A percentile compares a stretch with the other conserved stretches of the same genome.
These are phyloP conservation scores for Pyrrhosoma nymphula DNA, from an alignment of 2,888 invertebrate genomes.

Conservation along the genomic window DNA sequence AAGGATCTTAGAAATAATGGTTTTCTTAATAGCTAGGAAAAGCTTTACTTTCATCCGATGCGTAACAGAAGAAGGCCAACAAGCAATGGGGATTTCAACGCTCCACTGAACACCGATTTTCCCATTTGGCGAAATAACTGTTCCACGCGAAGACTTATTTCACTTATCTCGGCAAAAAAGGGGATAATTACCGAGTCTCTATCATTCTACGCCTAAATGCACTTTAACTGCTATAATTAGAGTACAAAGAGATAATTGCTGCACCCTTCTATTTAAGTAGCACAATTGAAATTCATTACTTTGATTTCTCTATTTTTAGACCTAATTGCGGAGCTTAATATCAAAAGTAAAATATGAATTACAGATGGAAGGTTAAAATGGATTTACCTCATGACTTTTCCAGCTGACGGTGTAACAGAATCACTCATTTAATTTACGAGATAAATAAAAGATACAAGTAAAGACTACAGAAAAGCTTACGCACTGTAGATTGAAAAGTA, in stretches of 20 bases:
- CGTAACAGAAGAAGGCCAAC: neutral
- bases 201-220: neutral
- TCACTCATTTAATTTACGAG: too few relatives aligned
- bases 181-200: neutral
- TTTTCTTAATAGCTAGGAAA: neutral
- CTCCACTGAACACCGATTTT: constrained; percentile 38
- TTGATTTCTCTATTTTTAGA: too few relatives aligned
- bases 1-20: neutral
- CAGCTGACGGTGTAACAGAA: too few relatives aligned
- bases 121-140: neutral
- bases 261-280: neutral
- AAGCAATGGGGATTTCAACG: neutral
- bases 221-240: neutral
- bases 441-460: too few relatives aligned
- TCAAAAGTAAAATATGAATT: too few relatives aligned
- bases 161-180: neutral
- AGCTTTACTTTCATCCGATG: neutral
- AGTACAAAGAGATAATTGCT: neutral
- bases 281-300: neutral
- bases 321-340: too few relatives aligned
- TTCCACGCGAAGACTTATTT: neutral
- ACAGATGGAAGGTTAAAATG: too few relatives aligned
- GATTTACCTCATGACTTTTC: too few relatives aligned
- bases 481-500: too few relatives aligned
- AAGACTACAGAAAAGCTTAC: too few relatives aligned